Base-by-base conservation (phyloP, 53 echinoderm and acorn worm species). In the Astropecten irregularis region DNA sequence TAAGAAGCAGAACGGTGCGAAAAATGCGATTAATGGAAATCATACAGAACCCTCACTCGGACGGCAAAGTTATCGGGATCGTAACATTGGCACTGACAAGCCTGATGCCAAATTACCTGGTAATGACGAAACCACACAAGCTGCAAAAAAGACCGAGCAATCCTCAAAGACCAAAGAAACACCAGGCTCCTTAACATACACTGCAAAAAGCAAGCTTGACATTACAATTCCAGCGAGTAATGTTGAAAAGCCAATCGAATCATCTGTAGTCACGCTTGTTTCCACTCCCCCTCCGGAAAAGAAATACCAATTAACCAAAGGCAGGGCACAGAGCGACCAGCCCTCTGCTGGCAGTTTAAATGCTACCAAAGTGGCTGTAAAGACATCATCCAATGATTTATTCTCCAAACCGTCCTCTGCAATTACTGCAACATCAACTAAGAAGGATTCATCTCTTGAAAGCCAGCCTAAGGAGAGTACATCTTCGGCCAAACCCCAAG, bases 211-310 rank as follows among this genome's bases (percentile, higher is more conserved):
- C 29, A 49, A 60, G 49, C 39, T 61, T 30, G 79, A 62, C 61
- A 62, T 79, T 79, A 42, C 44, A n/a, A 46, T 32, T 37, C 79
- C 79, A 62, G 47, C 32, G 47, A 62, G 47, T 28, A 15, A 19
- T 31, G 40, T 35, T 8, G 79, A 79, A 59, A 79, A 62, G 63
- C 16, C 63, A 79, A 30, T 79, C 57, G 28, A 47, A 59, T 26
- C 53, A 7, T 26, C 35, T 14, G 37, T 54, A 23, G 55, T 55
- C 11, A n/a, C 26, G 36, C 32, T 33, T 46, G 79, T 61, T 19
- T 47, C 39, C 51, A 35, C 31, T 19, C 79, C 33, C 79, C 79
- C 79, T 47, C 48, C 62, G 79, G 79, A 30, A 79, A 79, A 62
- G 33, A 47, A 79, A 10, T 62, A 32, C n/a, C 79, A 63, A 44